phyloP scores from a whole-genome alignment of 2,113 vertebrate species.

The Tragelaphus strepsiceros region DNA sequence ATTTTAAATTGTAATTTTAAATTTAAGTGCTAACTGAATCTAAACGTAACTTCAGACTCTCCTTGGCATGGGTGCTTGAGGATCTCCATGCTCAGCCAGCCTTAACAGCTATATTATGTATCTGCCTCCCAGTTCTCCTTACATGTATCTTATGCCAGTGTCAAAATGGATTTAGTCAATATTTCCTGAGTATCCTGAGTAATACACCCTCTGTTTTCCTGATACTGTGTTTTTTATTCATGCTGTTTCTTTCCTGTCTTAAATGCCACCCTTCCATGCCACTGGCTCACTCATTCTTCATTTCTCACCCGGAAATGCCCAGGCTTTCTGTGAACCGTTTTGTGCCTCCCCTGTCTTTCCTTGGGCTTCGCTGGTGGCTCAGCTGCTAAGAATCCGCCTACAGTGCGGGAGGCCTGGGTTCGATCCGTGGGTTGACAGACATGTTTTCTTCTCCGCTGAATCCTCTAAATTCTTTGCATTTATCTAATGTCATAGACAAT shows the following conservation, averaged over 20 bases:
- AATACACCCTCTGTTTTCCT: background rate
- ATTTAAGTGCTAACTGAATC: slow-evolving; percentile 33
- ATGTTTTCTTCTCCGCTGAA: background rate
- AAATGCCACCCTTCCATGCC: background rate
- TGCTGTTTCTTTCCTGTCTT: background rate
- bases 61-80: background rate
- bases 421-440: background rate
- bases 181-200: background rate
- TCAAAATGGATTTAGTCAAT: background rate
- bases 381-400: background rate
- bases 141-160: background rate
- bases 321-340: slow-evolving; percentile 12
- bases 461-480: background rate
- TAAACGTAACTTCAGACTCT: slow-evolving; percentile 11
- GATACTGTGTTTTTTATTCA: background rate
- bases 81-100: background rate
- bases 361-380: background rate
- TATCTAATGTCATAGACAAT: background rate
- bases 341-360: background rate
- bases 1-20: slow-evolving; percentile 60
- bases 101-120: background rate
- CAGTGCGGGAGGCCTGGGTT: background rate
- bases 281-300: background rate
- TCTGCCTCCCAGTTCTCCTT: background rate
- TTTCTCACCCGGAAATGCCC: background rate